These are phyloP conservation scores for Chrysolina oricalcia DNA, from an alignment of 2,888 invertebrate genomes.

Conservation along the genomic window DNA sequence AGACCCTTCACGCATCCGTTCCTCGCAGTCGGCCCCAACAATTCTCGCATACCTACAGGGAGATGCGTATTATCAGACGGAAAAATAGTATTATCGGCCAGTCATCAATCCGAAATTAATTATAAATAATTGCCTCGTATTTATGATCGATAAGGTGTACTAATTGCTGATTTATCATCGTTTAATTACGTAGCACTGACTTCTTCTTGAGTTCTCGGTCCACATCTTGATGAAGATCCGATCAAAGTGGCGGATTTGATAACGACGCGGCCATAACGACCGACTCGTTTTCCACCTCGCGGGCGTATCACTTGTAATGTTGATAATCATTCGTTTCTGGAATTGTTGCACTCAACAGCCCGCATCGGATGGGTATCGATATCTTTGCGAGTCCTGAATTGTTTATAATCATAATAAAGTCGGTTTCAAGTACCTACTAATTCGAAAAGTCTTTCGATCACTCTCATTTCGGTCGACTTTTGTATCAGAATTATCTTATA, in stretches of 20 bases:
- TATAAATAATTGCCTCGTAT: conserved; percentile 43
- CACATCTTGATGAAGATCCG: conserved; percentile 17
- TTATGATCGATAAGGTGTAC: conserved; percentile 45
- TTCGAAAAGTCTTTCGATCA: too few species aligned
- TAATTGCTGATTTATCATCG: conserved; percentile 50
- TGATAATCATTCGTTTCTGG: conserved; percentile 22
- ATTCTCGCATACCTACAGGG: conserved; percentile 9
- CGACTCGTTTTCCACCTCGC: conserved; percentile 18
- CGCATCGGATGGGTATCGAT: not conserved
- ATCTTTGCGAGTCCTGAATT: not conserved
- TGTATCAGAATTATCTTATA: too few species aligned
- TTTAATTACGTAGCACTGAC: conserved; percentile 45
- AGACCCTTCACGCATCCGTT: not conserved
- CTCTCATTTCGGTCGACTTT: too few species aligned
- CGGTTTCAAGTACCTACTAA: not conserved
- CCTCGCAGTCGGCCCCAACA: not conserved
- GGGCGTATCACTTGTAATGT: conserved; percentile 7
- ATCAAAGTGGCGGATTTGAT: conserved; percentile 14
- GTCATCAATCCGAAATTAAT: conserved; percentile 38
- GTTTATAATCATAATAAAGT: not conserved
- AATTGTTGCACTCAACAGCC: conserved; percentile 10
- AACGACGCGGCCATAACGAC: conserved; percentile 7
- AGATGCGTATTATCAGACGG: conserved; percentile 11
- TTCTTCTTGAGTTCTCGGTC: conserved; percentile 13
- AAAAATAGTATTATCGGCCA: conserved; percentile 31